A percentile compares a stretch with the other conserved stretches of the same genome.
Conservation (phyloP, 1,140 invertebrate genomes). For the Drosophila sp. region DNA sequence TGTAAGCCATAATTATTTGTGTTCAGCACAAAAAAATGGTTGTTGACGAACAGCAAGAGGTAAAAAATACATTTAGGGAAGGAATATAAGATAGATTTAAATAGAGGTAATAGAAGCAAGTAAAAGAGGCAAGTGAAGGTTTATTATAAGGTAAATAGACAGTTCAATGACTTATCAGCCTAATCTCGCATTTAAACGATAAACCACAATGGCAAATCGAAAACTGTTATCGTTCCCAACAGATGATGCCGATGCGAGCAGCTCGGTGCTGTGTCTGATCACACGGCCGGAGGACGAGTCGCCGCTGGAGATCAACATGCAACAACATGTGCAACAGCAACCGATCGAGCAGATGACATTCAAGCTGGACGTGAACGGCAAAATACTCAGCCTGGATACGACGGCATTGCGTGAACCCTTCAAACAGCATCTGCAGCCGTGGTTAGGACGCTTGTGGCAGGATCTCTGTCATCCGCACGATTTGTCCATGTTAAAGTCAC, state of each 20-base stretch:
- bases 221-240: slow-evolving; percentile 82
- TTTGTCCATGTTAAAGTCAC: slow-evolving; percentile 88
- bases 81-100: no score
- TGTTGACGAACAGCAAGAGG: no score
- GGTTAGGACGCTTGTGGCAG: slow-evolving; percentile 86
- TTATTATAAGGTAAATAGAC: no score
- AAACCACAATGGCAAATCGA: not conserved
- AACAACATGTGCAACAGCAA: slow-evolving; percentile 85
- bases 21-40: no score
- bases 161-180: no score
- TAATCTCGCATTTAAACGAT: not conserved
- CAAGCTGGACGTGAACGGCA: slow-evolving; percentile 93
- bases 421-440: slow-evolving; percentile 89
- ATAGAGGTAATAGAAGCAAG: no score
- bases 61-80: no score
- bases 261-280: slow-evolving; percentile 89
- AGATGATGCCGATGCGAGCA: slow-evolving; percentile 89
- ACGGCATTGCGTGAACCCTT: slow-evolving; percentile 88
- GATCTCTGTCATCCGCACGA: slow-evolving; percentile 92
- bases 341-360: slow-evolving; percentile 95
- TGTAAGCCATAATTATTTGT: no score
- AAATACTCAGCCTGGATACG: slow-evolving; percentile 92
- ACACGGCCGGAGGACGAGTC: slow-evolving; percentile 92
- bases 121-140: no score
- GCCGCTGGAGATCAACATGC: slow-evolving; percentile 87